Evolutionary conservation across 2,113 vertebrate genomes (phyloP).

Genomic region (Anser cygnoides): DNA sequence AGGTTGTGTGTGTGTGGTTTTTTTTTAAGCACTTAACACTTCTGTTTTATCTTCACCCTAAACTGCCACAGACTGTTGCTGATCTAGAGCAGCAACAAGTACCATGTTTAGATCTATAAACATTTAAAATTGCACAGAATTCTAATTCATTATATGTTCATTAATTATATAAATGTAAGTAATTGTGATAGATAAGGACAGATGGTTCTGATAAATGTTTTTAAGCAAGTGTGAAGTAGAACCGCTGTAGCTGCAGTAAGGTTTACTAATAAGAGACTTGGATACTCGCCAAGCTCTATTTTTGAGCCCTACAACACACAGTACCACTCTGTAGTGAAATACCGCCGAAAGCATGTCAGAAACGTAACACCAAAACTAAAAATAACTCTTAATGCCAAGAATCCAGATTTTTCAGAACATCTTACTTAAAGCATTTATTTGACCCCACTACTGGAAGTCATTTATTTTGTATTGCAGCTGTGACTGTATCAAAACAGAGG

Average conservation of each 20-base stretch:
- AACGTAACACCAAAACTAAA: neutral
- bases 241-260: neutral
- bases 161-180: neutral
- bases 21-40: neutral
- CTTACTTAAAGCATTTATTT: neutral
- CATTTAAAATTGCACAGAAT: neutral
- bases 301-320: neutral
- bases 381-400: neutral
- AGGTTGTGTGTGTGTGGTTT: neutral
- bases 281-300: slow-evolving; percentile 30
- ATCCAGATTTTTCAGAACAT: slow-evolving; percentile 7
- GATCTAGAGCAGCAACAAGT: neutral
- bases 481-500: neutral
- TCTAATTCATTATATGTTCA: neutral
- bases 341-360: neutral
- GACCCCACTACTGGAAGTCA: neutral
- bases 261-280: slow-evolving; percentile 38
- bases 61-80: slow-evolving; percentile 6
- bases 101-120: neutral
- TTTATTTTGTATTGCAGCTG: slow-evolving; percentile 9
- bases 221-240: neutral
- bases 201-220: slow-evolving; percentile 24
- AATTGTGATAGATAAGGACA: neutral
- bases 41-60: neutral
- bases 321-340: neutral